Evolutionary conservation across 2,113 vertebrate species (phyloP), one percentile per base, ranked within the genome.

Genomic region (Tylochromis polylepis): DNA sequence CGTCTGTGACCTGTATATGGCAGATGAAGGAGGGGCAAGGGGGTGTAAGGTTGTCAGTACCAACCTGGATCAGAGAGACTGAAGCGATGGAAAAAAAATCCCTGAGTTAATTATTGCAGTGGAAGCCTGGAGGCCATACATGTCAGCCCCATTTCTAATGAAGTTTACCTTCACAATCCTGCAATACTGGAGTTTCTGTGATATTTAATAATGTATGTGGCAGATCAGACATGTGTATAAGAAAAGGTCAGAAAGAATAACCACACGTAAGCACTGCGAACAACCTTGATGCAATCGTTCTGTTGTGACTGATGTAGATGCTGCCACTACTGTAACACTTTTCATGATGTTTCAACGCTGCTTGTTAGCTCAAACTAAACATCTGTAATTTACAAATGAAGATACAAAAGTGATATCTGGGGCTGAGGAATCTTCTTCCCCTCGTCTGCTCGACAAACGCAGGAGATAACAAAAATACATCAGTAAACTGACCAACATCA

Each of bases 1-100:
- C 85, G 89, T 93, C 89, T 94, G 91, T 92, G 92, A 93, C 93
- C 93, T 93, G 93, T 92, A 91, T 93, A 85, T 57, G 78, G 90
- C 85, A 92, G 88, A 89, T 82, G 85, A 92, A 89, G 91, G 90
- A 85, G 88, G 81, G 85, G 84, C 12, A 24, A 46, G 67, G n/a
- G 86, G 60, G 81, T 83, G 88, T 83, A 80, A 90, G 86, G 91
- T 91, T 93, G 89, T 94, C 90, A 90, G 83, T 60, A 89, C 84
- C 82, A 53, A 87, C 84, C 92, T 91, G 88, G 86, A 93, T 94
- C 92, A 92, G 79, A 94, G 85, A 90, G 87, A 91, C 79, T 77
- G 56, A 59, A 80, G 87, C 59, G 56, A 43, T 70, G 29, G 65
- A 77, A 70, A 89, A 86, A 85, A 87, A 85, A 83, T 80, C 67